Conservation (phyloP, 2,113 vertebrate species). For the Eidolon helvum region DNA sequence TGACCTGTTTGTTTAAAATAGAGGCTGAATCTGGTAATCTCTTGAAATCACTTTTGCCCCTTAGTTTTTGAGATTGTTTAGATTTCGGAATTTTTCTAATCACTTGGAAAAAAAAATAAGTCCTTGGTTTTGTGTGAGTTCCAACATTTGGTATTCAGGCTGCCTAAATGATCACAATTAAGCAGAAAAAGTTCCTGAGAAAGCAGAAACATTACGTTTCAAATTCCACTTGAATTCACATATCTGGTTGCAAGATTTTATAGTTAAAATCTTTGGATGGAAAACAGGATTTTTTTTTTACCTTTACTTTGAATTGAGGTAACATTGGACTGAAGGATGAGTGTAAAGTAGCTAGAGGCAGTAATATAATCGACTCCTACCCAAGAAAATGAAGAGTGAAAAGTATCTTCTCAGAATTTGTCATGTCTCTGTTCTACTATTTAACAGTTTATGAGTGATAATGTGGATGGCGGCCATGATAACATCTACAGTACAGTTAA, state of each 20-base stretch:
- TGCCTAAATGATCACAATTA: not conserved
- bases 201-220: not conserved
- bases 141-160: not conserved
- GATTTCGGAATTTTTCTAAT: not conserved
- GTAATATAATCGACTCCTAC: not conserved
- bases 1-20: not conserved
- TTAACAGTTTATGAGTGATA: not conserved
- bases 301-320: not conserved
- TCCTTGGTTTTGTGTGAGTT: not conserved
- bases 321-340: not conserved
- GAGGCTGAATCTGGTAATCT: not conserved
- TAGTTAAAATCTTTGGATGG: constrained; percentile 13
- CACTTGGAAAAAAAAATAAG: not conserved
- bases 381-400: not conserved
- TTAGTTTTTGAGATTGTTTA: not conserved
- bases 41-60: not conserved
- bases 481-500: constrained; percentile 19
- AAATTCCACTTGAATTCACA: not conserved
- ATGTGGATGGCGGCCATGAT: not conserved
- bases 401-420: constrained; percentile 5
- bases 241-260: not conserved
- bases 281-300: not conserved
- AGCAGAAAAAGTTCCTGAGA: not conserved
- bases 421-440: not conserved
- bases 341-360: not conserved